These are phyloP conservation scores for Corella eumyota DNA, from an alignment of 23 tunicate species.

Conservation along the genomic window DNA sequence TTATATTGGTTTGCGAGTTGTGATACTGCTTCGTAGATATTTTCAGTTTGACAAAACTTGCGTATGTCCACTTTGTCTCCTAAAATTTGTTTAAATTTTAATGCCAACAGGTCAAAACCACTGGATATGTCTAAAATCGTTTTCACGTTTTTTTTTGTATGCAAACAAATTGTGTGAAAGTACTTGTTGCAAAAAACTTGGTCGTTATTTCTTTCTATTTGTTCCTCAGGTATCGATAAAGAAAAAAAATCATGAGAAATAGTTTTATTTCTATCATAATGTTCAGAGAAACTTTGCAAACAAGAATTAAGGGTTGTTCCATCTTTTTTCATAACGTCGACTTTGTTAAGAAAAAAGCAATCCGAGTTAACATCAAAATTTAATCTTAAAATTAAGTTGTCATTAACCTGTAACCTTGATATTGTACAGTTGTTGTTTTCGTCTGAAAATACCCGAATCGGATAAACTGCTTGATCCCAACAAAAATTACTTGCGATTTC, in stretches of 20 bases:
- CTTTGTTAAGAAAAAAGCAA: constrained; percentile 9
- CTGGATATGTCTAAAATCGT: constrained; percentile 28
- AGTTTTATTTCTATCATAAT: background rate
- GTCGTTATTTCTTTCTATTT: constrained; percentile 32
- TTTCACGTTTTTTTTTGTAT: background rate
- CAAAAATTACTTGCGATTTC: constrained; percentile 26
- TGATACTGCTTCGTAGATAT: background rate
- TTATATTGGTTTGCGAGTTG: too few species aligned
- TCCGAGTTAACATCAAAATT: constrained; percentile 16
- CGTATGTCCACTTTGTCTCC: background rate
- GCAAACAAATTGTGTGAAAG: constrained; percentile 11
- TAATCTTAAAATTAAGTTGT: constrained; percentile 5
- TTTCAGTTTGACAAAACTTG: constrained; percentile 29
- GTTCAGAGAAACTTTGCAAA: constrained; percentile 1
- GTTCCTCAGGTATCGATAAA: constrained; percentile 38
- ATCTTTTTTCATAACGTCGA: constrained; percentile 3
- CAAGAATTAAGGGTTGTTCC: background rate
- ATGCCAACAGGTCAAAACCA: constrained; percentile 18
- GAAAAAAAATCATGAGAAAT: constrained; percentile 13
- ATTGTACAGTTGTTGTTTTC: background rate
- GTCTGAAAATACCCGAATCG: constrained; percentile 14
- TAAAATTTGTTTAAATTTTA: constrained; percentile 9
- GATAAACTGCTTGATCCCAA: constrained; percentile 97
- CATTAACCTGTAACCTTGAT: background rate
- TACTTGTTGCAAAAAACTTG: constrained; percentile 6